Conservation (phyloP, 2,113 vertebrate species). For the Hirundichthys speculiger region DNA sequence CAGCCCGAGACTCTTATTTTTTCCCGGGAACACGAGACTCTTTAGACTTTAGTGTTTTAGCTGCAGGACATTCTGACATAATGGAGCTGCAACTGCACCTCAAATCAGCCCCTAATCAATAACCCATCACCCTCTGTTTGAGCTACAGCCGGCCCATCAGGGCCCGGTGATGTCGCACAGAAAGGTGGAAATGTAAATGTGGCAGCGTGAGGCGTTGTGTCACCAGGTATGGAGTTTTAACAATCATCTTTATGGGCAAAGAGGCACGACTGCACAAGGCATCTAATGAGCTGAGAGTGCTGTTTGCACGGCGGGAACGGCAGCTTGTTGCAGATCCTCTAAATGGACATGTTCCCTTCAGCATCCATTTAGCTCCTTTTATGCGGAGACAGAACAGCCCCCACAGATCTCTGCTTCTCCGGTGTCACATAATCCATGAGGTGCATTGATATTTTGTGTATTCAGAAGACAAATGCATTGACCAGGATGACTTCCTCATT, state of each 20-base stretch:
- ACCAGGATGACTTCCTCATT: too few relatives aligned
- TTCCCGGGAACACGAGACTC: not conserved
- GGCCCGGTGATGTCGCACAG: not conserved
- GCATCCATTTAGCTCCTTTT: slow-evolving; percentile 3
- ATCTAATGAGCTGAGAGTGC: slow-evolving; percentile 7
- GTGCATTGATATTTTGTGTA: slow-evolving; percentile 7
- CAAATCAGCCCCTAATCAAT: slow-evolving; percentile 15
- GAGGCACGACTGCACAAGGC: slow-evolving; percentile 1
- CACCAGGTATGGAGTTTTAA: not conserved
- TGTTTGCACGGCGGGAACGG: slow-evolving; percentile 5
- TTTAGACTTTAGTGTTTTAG: slow-evolving; percentile 21
- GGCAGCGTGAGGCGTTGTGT: not conserved
- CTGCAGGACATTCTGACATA: slow-evolving; percentile 1
- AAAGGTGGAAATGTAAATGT: slow-evolving; percentile 5
- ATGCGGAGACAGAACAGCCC: not conserved
- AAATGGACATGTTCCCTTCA: slow-evolving; percentile 7
- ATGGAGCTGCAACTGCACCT: not conserved
- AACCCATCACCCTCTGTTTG: not conserved
- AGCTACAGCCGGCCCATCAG: slow-evolving; percentile 5
- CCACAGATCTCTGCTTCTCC: slow-evolving; percentile 1
- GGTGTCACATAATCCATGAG: not conserved
- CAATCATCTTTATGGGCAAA: not conserved
- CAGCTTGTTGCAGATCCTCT: not conserved
- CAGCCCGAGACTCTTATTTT: not conserved
- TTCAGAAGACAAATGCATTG: not conserved